Conservation (phyloP, 2,888 invertebrate genomes). For the Podabrus alpinus region DNA sequence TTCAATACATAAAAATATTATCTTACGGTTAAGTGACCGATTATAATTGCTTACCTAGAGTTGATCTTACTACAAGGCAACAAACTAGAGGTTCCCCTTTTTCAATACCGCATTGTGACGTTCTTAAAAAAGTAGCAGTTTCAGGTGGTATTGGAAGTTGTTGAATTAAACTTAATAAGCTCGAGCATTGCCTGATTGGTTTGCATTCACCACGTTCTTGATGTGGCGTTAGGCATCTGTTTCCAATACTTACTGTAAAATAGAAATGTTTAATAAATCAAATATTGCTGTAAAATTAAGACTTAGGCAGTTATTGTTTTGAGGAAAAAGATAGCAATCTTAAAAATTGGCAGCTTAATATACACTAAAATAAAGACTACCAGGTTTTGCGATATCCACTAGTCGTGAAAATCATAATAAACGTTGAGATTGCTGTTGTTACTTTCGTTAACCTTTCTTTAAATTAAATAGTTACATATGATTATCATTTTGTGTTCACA, state of each 20-base stretch:
- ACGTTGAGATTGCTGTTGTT: no score
- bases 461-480: no score
- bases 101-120: slow-evolving; percentile 70
- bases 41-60: not conserved
- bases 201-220: slow-evolving; percentile 55
- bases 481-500: no score
- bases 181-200: slow-evolving; percentile 54
- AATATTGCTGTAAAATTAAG: not conserved
- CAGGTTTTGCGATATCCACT: no score
- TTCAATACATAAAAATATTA: not conserved
- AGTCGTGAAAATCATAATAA: no score
- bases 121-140: slow-evolving; percentile 60
- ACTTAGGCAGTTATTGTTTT: no score
- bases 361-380: no score
- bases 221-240: not conserved
- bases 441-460: no score
- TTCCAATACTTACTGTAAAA: not conserved
- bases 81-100: slow-evolving; percentile 65
- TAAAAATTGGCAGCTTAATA: not conserved
- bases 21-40: not conserved
- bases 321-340: no score
- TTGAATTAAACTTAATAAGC: slow-evolving; percentile 53
- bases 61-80: slow-evolving; percentile 37
- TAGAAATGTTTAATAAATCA: not conserved
- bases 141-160: slow-evolving; percentile 50